Base-by-base conservation (phyloP, 2,797 vertebrate species). In the Carapus acus region DNA sequence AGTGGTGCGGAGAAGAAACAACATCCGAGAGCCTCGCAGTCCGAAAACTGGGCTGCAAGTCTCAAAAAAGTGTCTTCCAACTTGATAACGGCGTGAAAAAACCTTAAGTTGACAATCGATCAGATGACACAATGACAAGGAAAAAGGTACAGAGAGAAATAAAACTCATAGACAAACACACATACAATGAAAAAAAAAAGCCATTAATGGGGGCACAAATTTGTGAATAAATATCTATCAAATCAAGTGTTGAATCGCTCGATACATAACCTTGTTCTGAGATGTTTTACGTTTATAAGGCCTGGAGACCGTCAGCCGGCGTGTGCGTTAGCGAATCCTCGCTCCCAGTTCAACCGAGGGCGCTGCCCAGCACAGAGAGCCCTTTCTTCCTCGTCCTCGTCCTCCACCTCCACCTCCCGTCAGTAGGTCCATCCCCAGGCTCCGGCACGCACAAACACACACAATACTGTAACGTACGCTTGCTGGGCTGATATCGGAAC, bases 1-100 rank as follows among this genome's bases (percentile, higher is more conserved):
- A 59, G 58, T 12, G 23, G 69, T 52, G 43, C 45, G 57, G 52
- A 60, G 66, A 61, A 47, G 74, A 77, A 85, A 86, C 77, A 78
- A 48, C 62, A 58, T n/a, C 52, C 27, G 43, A 62, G 65, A 78
- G 65, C 53, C 53, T 20, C 16, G 5, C 24, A 4, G 24, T 5
- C 4, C 4, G 9, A 27, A 27, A 4, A 27, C 4, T 5, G 9
- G 24, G 24, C 9, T 4, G 24, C 24, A 27, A 27, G 24, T 27
- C 9, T 27, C 24, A 27, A 53, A 71, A 37, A 58, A 23, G 14
- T 5, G 20, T 27, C 38, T 47, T 40, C 11, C 33, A 13, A 44
- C 46, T 43, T 54, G 20, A 20, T 41, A n/a, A 49, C 23, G 24
- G 24, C 34, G 27, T 49, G 16, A 8, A 49, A 38, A 29, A 23